Evolutionary conservation across 1,140 invertebrate species (phyloP).

Genomic region (Drosophila seguyi): DNA sequence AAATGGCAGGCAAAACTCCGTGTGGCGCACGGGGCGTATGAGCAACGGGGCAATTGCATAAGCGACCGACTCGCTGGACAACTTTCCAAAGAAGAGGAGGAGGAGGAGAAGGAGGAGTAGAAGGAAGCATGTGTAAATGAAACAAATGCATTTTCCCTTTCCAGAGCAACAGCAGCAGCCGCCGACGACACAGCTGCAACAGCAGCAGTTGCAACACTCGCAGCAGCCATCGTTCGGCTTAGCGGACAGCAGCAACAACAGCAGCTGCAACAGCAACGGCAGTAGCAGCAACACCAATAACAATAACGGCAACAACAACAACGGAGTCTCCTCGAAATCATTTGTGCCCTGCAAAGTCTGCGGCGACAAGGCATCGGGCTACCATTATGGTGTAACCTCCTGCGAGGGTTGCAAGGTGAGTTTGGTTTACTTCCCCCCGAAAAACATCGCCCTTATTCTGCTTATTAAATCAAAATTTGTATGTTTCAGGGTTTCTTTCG

Average conservation of each 20-base stretch:
- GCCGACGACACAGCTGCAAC: conserved; percentile 48
- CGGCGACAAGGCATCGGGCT: conserved; percentile 99
- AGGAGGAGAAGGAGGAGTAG: conserved; percentile 24
- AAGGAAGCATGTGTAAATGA: conserved; percentile 36
- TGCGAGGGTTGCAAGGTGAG: conserved; percentile 99
- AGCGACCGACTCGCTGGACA: conserved; percentile 33
- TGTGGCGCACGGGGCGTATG: conserved; percentile 58
- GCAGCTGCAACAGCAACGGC: conserved; percentile 84
- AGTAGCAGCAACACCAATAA: conserved; percentile 84
- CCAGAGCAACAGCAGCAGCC: conserved; percentile 67
- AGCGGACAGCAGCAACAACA: conserved; percentile 88
- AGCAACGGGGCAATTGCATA: conserved; percentile 59
- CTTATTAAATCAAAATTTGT: too few species aligned
- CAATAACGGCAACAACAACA: conserved; percentile 88
- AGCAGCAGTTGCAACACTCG: conserved; percentile 43
- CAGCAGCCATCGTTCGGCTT: conserved; percentile 92
- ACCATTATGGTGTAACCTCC: conserved; percentile 99
- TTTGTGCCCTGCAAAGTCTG: conserved; percentile 99
- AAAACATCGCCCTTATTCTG: neutral
- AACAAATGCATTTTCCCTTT: conserved; percentile 66
- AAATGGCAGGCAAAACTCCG: conserved; percentile 48
- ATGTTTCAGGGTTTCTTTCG: conserved; percentile 92
- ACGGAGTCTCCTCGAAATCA: conserved; percentile 87
- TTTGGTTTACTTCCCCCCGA: conserved; percentile 68
- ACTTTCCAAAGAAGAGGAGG: conserved; percentile 53